Percentiles rank a stretch among this genome's conserved stretches.
phyloP scores from a whole-genome alignment of 2,888 invertebrate genomes.

The Stratiomys singularior region DNA sequence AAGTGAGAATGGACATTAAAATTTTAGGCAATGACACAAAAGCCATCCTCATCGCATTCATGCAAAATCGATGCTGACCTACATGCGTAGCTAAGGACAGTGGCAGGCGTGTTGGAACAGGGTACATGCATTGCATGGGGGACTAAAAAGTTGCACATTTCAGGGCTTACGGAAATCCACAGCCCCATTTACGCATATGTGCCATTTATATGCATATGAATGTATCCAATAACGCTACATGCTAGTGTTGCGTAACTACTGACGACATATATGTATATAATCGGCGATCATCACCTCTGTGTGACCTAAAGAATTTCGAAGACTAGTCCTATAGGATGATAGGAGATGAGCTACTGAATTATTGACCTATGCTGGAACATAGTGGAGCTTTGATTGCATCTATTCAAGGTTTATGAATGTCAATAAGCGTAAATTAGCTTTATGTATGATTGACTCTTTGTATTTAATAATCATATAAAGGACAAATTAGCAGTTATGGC shows the following conservation, averaged over 20 bases:
- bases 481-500: too few relatives aligned
- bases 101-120: not conserved
- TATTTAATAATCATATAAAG: too few relatives aligned
- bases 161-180: constrained; percentile 1
- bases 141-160: not conserved
- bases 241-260: too few relatives aligned
- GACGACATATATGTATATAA: not conserved
- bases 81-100: constrained; percentile 41
- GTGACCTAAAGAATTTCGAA: constrained; percentile 32
- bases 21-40: constrained; percentile 44
- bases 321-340: constrained; percentile 8
- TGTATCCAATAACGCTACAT: not conserved
- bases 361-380: constrained; percentile 35
- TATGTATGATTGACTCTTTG: too few relatives aligned
- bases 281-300: constrained; percentile 23
- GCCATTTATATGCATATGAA: not conserved
- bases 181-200: constrained; percentile 32
- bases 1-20: constrained; percentile 45
- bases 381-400: constrained; percentile 42
- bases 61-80: constrained; percentile 47
- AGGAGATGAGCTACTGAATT: constrained; percentile 16
- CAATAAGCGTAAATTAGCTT: constrained; percentile 35
- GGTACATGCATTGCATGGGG: not conserved
- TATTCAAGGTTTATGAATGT: constrained; percentile 32
- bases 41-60: constrained; percentile 32